A percentile compares a stretch with the other conserved stretches of the same genome.
phyloP scores from a whole-genome alignment of 2,888 invertebrate species.

The Leucophora obtusa region DNA sequence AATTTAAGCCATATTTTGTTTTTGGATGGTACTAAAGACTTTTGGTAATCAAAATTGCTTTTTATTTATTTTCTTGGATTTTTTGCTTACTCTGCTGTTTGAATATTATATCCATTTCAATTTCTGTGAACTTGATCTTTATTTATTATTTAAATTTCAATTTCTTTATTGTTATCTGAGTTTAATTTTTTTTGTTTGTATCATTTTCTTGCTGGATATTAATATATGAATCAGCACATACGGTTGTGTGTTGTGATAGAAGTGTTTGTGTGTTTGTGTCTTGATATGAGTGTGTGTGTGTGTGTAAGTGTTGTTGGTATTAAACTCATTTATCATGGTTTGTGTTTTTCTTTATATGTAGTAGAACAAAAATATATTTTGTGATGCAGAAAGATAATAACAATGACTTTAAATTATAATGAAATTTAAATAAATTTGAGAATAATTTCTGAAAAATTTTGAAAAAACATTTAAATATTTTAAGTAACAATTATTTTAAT shows the following conservation, averaged over 20 bases:
- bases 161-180: conserved; percentile 19
- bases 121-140: conserved; percentile 19
- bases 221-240: conserved; percentile 3
- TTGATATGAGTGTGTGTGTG: neutral
- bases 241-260: conserved; percentile 1
- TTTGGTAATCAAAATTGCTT: neutral
- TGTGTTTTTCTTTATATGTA: neutral
- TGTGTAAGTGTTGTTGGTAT: conserved; percentile 13
- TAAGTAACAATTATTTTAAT: no score
- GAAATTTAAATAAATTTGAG: neutral
- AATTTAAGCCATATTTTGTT: conserved; percentile 12
- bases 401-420: neutral
- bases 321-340: conserved; percentile 31
- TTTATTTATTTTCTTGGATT: neutral
- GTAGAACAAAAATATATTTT: neutral
- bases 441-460: neutral
- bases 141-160: conserved; percentile 29
- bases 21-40: neutral
- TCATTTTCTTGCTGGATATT: neutral
- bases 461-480: no score
- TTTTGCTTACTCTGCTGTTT: neutral
- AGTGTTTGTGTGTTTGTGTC: neutral
- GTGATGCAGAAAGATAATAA: neutral
- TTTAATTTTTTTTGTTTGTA: neutral
- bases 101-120: neutral